These are phyloP conservation scores for Periophthalmus magnuspinnatus DNA, from an alignment of 2,797 vertebrate genomes.

Conservation along the genomic window DNA sequence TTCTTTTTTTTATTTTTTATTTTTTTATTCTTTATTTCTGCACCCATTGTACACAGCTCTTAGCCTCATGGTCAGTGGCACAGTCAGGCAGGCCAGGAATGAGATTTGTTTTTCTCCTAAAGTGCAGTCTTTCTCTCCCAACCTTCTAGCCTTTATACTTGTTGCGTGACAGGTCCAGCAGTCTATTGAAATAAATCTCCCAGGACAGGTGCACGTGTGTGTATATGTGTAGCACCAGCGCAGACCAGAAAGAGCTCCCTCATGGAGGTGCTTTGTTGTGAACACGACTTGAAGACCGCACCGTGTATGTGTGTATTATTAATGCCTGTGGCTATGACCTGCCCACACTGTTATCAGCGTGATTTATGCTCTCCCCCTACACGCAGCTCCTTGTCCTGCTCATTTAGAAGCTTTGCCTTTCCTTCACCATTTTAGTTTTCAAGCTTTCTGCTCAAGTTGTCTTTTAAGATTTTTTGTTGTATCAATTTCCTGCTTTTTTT, in stretches of 20 bases:
- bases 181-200: constrained; percentile 64
- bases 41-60: constrained; percentile 41
- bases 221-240: constrained; percentile 11
- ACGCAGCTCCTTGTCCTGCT: constrained; percentile 48
- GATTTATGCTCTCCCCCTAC: constrained; percentile 69
- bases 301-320: constrained; percentile 67
- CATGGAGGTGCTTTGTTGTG: constrained; percentile 55
- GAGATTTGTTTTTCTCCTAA: constrained; percentile 65
- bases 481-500: neutral
- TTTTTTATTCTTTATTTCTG: neutral
- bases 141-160: constrained; percentile 63
- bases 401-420: constrained; percentile 52
- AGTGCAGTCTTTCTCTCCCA: constrained; percentile 40
- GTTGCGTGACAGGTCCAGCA: constrained; percentile 61
- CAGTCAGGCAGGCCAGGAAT: constrained; percentile 48
- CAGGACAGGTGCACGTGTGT: constrained; percentile 20
- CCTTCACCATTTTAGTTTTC: constrained; percentile 22
- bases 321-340: constrained; percentile 72
- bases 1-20: constrained; percentile 4
- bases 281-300: constrained; percentile 52
- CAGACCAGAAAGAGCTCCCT: constrained; percentile 48
- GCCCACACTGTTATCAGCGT: constrained; percentile 69
- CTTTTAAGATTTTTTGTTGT: constrained; percentile 4
- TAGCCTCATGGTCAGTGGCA: constrained; percentile 42
- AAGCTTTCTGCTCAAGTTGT: constrained; percentile 1